phyloP scores from a whole-genome alignment of 2,888 invertebrate species.

The Pachycephus smyrnensis region DNA sequence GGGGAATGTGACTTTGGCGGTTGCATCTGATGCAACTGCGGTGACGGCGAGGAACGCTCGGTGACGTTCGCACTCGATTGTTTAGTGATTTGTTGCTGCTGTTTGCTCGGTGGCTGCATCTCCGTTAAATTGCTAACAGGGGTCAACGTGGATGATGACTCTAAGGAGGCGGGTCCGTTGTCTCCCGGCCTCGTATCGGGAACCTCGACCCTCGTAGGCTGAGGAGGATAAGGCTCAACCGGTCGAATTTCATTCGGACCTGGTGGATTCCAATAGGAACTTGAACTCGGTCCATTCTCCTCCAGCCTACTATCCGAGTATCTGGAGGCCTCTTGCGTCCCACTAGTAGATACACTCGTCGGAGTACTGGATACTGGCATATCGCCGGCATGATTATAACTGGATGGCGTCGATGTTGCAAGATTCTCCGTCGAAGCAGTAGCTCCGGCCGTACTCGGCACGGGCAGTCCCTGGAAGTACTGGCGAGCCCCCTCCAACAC shows the following conservation, averaged over 20 bases:
- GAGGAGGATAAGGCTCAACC: slow-evolving; percentile 59
- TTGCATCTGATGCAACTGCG: slow-evolving; percentile 50
- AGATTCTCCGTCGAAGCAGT: slow-evolving; percentile 48
- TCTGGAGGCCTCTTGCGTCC: slow-evolving; percentile 10
- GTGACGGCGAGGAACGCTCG: slow-evolving; percentile 25
- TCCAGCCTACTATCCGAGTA: slow-evolving; percentile 27
- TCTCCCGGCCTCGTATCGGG: slow-evolving; percentile 60
- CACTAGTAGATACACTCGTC: background rate
- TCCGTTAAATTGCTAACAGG: slow-evolving; percentile 47
- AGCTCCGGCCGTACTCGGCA: slow-evolving; percentile 69
- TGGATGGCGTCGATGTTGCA: slow-evolving; percentile 27
- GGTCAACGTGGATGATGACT: slow-evolving; percentile 35
- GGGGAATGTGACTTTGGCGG: slow-evolving; percentile 50
- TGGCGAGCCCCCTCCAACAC: slow-evolving; percentile 86
- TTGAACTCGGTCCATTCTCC: slow-evolving; percentile 35
- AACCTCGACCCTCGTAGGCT: slow-evolving; percentile 61
- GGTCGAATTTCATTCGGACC: slow-evolving; percentile 43
- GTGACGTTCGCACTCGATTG: background rate
- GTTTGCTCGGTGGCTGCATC: slow-evolving; percentile 56
- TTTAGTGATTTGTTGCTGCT: slow-evolving; percentile 21
- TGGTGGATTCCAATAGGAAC: slow-evolving; percentile 51
- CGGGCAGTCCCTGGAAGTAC: slow-evolving; percentile 84
- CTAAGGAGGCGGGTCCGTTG: slow-evolving; percentile 39
- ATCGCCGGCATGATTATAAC: background rate
- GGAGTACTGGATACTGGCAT: background rate